These are phyloP conservation scores for Cossypha heuglini DNA, from an alignment of 2,797 vertebrate genomes.

Conservation along the genomic window DNA sequence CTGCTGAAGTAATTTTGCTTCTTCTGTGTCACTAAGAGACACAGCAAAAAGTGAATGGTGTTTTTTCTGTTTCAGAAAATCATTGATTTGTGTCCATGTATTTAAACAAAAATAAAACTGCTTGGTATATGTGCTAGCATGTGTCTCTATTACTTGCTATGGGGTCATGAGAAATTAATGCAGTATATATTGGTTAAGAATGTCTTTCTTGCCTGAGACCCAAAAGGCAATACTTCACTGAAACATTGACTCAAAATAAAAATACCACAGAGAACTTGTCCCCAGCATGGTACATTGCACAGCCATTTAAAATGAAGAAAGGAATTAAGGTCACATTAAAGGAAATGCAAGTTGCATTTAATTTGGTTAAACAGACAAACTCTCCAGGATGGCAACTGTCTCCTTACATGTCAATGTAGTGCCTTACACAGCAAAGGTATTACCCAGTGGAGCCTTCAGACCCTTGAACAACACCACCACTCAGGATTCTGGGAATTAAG, in stretches of 20 bases:
- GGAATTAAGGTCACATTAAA: conserved; percentile 27
- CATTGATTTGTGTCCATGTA: not conserved
- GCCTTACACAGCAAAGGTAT: not conserved
- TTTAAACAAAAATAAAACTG: not conserved
- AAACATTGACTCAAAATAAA: conserved; percentile 26
- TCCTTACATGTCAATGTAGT: fast-evolving
- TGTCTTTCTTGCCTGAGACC: not conserved
- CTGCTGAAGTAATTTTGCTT: not conserved
- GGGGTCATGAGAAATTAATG: conserved; percentile 2
- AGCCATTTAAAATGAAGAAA: not conserved
- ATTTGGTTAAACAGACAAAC: not conserved
- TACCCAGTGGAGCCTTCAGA: not conserved
- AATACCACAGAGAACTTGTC: not conserved
- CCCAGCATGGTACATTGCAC: not conserved
- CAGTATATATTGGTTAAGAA: not conserved
- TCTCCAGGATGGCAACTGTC: not conserved
- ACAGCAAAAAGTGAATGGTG: not conserved
- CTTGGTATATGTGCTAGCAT: not conserved
- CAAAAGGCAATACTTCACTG: not conserved
- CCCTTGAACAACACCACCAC: not conserved
- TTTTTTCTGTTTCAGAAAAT: not conserved
- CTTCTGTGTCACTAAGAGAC: not conserved
- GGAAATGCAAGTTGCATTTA: not conserved
- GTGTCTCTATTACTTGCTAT: not conserved
- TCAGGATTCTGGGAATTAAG: not conserved